phyloP scores from a whole-genome alignment of 2,797 vertebrate species.

The Centropyge bicolor region DNA sequence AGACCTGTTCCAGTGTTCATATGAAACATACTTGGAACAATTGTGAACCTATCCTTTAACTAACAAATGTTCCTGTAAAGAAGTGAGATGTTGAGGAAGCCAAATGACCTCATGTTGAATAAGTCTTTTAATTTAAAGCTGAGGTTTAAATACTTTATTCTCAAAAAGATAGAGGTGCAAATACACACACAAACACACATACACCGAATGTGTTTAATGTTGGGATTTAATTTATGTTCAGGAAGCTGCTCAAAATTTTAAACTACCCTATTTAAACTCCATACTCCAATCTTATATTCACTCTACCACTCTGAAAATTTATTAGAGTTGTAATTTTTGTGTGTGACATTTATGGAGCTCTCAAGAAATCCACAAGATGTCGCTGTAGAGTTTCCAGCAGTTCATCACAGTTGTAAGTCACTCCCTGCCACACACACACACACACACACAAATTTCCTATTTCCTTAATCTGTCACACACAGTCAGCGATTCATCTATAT shows the following conservation, averaged over 20 bases:
- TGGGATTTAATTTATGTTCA: conserved; percentile 16
- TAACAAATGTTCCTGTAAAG: neutral
- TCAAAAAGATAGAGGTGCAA: neutral
- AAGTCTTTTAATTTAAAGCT: neutral
- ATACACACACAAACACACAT: conserved; percentile 16
- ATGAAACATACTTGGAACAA: neutral
- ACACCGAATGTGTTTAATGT: neutral
- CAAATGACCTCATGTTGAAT: neutral
- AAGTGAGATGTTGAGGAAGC: too few relatives aligned
- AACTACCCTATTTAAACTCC: conserved; percentile 15
- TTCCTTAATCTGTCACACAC: conserved; percentile 56
- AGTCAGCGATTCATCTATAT: conserved; percentile 52
- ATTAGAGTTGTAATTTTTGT: conserved; percentile 1
- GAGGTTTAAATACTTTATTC: neutral
- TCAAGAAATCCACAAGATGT: conserved; percentile 54
- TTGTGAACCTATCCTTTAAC: neutral
- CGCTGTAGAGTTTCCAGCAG: conserved; percentile 26
- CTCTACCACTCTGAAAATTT: conserved; percentile 9
- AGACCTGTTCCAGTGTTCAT: neutral
- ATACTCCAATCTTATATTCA: neutral
- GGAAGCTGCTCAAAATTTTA: conserved; percentile 2
- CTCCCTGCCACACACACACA: neutral
- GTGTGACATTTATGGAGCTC: conserved; percentile 22
- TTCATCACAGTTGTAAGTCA: conserved; percentile 20
- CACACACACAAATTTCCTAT: conserved; percentile 29